Percentiles rank a stretch among this genome's conserved stretches.
These are phyloP conservation scores for Drosophila miranda DNA, from an alignment of 1,140 invertebrate species.

Conservation along the genomic window DNA sequence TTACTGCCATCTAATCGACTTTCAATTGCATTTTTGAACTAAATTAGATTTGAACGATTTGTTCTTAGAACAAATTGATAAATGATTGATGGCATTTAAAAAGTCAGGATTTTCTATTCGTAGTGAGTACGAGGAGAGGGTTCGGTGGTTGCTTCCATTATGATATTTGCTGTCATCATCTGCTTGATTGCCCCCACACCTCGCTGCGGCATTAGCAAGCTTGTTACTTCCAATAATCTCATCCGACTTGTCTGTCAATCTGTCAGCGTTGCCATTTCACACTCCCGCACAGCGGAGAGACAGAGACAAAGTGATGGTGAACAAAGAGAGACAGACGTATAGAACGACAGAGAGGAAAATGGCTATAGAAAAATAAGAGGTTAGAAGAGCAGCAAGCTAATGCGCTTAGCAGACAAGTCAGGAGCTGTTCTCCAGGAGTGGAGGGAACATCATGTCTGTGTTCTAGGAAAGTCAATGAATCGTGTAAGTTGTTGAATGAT, in stretches of 20 bases:
- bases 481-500: no score
- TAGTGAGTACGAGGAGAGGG: no score
- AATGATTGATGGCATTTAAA: conserved; percentile 42
- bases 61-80: conserved; percentile 1
- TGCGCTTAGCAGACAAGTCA: conserved; percentile 46
- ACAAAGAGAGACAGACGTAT: no score
- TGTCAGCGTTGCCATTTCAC: conserved; percentile 29
- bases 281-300: background rate
- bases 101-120: conserved; percentile 7
- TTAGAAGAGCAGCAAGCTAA: conserved; percentile 9
- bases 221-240: conserved; percentile 31
- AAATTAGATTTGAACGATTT: conserved; percentile 25
- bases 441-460: no score
- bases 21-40: conserved; percentile 22
- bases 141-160: background rate
- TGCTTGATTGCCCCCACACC: background rate
- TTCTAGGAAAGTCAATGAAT: no score
- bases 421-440: background rate
- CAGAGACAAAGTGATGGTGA: no score
- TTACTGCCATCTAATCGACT: no score
- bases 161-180: conserved; percentile 37
- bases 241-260: conserved; percentile 37
- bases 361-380: no score
- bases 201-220: conserved; percentile 10
- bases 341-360: background rate